Percentiles rank a stretch among this genome's conserved stretches.
These are phyloP conservation scores for Gibbula magus DNA, from an alignment of 2,888 invertebrate species.

Conservation along the genomic window DNA sequence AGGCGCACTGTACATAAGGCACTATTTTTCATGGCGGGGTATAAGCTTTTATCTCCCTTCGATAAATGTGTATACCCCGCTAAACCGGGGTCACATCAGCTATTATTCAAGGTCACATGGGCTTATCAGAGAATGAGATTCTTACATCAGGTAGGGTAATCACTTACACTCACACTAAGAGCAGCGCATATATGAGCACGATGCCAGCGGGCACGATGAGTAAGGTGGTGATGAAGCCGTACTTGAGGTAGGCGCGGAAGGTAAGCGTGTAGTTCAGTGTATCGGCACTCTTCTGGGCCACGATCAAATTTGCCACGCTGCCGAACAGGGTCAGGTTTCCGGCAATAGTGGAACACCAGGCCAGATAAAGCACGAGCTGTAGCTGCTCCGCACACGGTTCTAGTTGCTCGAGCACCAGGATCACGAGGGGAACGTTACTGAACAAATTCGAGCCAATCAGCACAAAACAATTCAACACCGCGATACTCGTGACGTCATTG, in stretches of 20 bases:
- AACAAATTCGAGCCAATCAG: slow-evolving; percentile 47
- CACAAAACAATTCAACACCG: slow-evolving; percentile 37
- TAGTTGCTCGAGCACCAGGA: no score
- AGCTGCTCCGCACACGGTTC: slow-evolving; percentile 42
- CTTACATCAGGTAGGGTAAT: not conserved
- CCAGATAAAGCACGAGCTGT: slow-evolving; percentile 44
- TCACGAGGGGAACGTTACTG: slow-evolving; percentile 49
- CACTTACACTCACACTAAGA: not conserved
- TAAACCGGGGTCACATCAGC: no score
- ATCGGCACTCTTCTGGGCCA: slow-evolving; percentile 39
- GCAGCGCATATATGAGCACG: slow-evolving; percentile 31
- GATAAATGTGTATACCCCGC: no score
- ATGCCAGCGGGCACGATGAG: slow-evolving; percentile 35
- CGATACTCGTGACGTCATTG: slow-evolving; percentile 15
- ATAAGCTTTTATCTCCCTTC: no score
- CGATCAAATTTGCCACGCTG: slow-evolving; percentile 50
- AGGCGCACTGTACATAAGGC: no score
- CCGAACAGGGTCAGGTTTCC: slow-evolving; percentile 52
- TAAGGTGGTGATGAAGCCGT: slow-evolving; percentile 38
- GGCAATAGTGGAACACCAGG: slow-evolving; percentile 48
- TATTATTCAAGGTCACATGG: no score
- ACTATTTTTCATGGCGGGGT: no score
- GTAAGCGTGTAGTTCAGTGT: slow-evolving; percentile 30
- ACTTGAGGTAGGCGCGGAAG: slow-evolving; percentile 37
- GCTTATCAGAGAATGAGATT: no score